Evolutionary conservation across 2,797 vertebrate species (phyloP).

Genomic region (Neosilurus mollespiculum): DNA sequence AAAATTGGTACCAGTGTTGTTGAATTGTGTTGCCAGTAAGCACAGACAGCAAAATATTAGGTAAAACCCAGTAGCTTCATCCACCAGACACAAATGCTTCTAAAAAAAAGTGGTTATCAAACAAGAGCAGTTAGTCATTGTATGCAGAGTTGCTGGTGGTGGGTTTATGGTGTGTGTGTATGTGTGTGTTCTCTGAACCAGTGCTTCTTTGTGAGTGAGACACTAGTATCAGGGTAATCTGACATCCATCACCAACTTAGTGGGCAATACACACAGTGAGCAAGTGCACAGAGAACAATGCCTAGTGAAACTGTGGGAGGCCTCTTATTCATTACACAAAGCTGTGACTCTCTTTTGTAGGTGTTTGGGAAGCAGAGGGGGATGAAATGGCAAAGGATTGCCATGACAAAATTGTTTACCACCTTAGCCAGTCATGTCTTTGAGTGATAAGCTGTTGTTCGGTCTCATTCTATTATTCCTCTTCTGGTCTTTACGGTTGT

Average conservation of each 20-base stretch:
- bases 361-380: constrained; percentile 49
- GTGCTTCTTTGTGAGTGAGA: constrained; percentile 65
- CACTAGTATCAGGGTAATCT: constrained; percentile 67
- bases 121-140: constrained; percentile 44
- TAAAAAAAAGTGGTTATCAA: constrained; percentile 50
- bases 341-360: constrained; percentile 63
- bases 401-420: constrained; percentile 65
- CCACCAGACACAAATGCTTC: constrained; percentile 46
- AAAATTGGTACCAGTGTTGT: background rate
- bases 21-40: background rate
- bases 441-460: constrained; percentile 13
- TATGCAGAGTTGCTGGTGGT: constrained; percentile 48
- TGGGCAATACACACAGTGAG: constrained; percentile 67
- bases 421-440: constrained; percentile 42
- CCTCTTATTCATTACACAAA: constrained; percentile 61
- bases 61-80: background rate
- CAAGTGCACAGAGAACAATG: constrained; percentile 68
- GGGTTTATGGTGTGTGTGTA: constrained; percentile 58
- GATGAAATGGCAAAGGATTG: constrained; percentile 61
- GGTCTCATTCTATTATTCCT: background rate
- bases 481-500: background rate
- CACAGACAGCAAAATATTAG: background rate
- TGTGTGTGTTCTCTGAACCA: constrained; percentile 57
- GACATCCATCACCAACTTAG: constrained; percentile 75
- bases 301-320: constrained; percentile 66